phyloP scores from a whole-genome alignment of 37 sponge, comb jelly and placozoan species.

The Petrosia ficiformis region DNA sequence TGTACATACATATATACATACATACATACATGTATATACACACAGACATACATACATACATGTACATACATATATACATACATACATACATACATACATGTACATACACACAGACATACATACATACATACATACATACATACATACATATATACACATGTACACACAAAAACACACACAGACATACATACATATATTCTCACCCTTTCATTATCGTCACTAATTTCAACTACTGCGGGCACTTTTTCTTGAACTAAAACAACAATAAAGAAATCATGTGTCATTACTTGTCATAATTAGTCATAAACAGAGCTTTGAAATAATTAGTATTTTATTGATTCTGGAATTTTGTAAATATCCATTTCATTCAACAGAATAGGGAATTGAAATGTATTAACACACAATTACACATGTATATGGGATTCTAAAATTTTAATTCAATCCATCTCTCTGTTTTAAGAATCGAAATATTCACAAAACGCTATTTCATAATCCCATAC shows the following conservation, averaged over 20 bases:
- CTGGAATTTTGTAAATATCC: no score
- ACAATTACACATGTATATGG: no score
- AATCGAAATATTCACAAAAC: no score
- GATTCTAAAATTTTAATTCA: no score
- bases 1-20: conserved; percentile 41
- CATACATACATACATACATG: conserved; percentile 40
- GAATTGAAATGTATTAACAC: no score
- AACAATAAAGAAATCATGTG: no score
- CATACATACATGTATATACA: conserved; percentile 31
- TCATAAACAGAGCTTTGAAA: no score
- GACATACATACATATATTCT: background rate
- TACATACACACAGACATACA: conserved; percentile 33
- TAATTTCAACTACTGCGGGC: conserved; percentile 5
- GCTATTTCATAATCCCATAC: no score
- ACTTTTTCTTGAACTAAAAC: conserved; percentile 11
- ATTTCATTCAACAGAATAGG: no score
- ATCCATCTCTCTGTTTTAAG: no score
- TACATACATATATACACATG: conserved; percentile 17
- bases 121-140: conserved; percentile 28
- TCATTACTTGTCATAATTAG: no score
- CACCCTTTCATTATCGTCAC: conserved; percentile 6
- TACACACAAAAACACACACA: background rate
- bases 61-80: conserved; percentile 11
- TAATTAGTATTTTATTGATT: no score
- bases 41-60: conserved; percentile 5